A percentile compares a stretch with the other conserved stretches of the same genome.
These are phyloP conservation scores for Sardinella longiceps DNA, from an alignment of 2,797 vertebrate species.

Conservation along the genomic window DNA sequence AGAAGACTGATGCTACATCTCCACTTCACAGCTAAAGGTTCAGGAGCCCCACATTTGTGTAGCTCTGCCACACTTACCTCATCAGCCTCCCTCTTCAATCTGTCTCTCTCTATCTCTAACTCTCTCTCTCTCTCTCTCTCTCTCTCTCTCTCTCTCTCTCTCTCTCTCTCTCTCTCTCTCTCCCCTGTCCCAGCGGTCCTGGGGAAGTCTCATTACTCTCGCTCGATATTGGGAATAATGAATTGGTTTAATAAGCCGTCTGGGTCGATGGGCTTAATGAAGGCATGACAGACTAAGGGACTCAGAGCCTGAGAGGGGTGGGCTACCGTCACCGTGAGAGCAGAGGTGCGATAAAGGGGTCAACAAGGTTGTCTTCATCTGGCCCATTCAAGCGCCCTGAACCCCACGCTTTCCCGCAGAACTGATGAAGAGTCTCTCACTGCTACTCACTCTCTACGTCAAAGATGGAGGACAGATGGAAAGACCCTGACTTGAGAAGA, in stretches of 20 bases:
- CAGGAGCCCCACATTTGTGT: background rate
- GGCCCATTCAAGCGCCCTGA: background rate
- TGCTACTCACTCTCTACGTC: background rate
- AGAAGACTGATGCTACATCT: background rate
- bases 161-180: slow-evolving; percentile 43
- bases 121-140: too few relatives aligned
- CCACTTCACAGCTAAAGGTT: background rate
- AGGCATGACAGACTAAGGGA: slow-evolving; percentile 71
- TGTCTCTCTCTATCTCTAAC: slow-evolving; percentile 25
- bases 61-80: background rate
- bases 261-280: slow-evolving; percentile 78
- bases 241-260: slow-evolving; percentile 79
- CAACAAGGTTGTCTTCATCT: slow-evolving; percentile 60
- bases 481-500: background rate
- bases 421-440: background rate
- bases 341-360: slow-evolving; percentile 48
- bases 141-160: slow-evolving; percentile 44
- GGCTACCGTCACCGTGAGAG: slow-evolving; percentile 62
- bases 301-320: slow-evolving; percentile 55
- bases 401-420: background rate
- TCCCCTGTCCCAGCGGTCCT: background rate
- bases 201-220: slow-evolving; percentile 42
- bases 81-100: slow-evolving; percentile 14
- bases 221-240: slow-evolving; percentile 78
- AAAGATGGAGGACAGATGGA: background rate